A percentile compares a stretch with the other conserved stretches of the same genome.
phyloP scores from a whole-genome alignment of 2,797 vertebrate species.

The Rhinoraja longicauda region DNA sequence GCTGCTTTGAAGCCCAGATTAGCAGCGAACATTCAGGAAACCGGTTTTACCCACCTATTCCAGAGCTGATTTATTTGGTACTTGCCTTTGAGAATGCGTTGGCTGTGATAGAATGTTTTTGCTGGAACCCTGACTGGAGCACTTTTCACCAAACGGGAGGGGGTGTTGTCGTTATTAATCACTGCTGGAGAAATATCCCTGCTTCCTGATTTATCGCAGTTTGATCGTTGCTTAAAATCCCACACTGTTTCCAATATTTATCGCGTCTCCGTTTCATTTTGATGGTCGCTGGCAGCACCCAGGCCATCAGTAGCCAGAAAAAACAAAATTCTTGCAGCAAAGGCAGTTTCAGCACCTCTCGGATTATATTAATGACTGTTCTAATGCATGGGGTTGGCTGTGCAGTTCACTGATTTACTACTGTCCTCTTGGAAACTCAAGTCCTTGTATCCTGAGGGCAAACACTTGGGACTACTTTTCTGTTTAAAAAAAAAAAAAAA shows the following conservation, averaged over 20 bases:
- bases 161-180: constrained; percentile 31
- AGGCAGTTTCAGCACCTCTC: neutral
- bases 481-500: constrained; percentile 5
- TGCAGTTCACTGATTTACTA: constrained; percentile 8
- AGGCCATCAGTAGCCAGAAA: constrained; percentile 1
- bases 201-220: neutral
- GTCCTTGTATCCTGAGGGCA: neutral
- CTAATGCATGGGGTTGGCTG: constrained; percentile 29
- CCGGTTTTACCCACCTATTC: constrained; percentile 14
- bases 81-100: constrained; percentile 1
- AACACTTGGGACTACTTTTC: neutral
- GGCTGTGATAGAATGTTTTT: constrained; percentile 15
- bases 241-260: constrained; percentile 30
- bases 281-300: constrained; percentile 33
- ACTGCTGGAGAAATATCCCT: neutral
- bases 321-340: constrained; percentile 25
- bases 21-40: constrained; percentile 5
- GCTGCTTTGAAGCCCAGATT: neutral
- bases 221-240: constrained; percentile 14
- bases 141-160: constrained; percentile 22
- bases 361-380: constrained; percentile 28
- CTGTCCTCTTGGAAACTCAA: neutral
- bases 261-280: constrained; percentile 33
- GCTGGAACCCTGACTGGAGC: constrained; percentile 32
- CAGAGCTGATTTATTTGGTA: constrained; percentile 22